A percentile compares a stretch with the other conserved stretches of the same genome.
Evolutionary conservation across 2,888 invertebrate species (phyloP).

Genomic region (Acanthopleura granulata): DNA sequence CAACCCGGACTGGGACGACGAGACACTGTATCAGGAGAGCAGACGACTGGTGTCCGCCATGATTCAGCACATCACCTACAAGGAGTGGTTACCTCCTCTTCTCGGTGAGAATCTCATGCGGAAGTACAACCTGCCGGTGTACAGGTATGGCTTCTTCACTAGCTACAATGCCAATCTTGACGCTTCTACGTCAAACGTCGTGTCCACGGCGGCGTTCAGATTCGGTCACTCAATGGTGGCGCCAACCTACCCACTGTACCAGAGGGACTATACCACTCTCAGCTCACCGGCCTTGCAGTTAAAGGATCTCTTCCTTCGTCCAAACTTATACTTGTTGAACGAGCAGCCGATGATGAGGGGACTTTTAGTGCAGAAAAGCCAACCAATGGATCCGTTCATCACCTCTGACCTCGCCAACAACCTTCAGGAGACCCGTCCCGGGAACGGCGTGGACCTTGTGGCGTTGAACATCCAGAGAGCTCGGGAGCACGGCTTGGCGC

Average conservation of each 20-base stretch:
- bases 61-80: conserved; percentile 95
- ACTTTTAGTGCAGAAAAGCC: not conserved
- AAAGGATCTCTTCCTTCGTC: not conserved
- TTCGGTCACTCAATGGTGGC: conserved; percentile 71
- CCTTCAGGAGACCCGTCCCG: not conserved
- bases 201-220: not conserved
- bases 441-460: conserved; percentile 16
- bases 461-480: conserved; percentile 8
- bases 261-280: not conserved
- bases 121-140: not conserved
- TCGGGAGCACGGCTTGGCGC: conserved; percentile 1
- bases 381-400: not conserved
- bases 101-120: conserved; percentile 75
- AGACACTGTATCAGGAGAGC: conserved; percentile 84
- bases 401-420: not conserved
- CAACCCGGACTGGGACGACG: conserved; percentile 96
- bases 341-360: conserved; percentile 4
- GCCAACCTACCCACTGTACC: conserved; percentile 77
- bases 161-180: not conserved
- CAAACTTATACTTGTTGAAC: not conserved
- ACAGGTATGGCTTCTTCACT: not conserved
- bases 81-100: conserved; percentile 91
- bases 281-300: not conserved
- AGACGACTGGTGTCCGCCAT: conserved; percentile 89
- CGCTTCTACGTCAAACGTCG: not conserved